Evolutionary conservation across 2,888 invertebrate species (phyloP), one percentile per base, ranked within the genome.

Genomic region (Sphecodes monilicornis): DNA sequence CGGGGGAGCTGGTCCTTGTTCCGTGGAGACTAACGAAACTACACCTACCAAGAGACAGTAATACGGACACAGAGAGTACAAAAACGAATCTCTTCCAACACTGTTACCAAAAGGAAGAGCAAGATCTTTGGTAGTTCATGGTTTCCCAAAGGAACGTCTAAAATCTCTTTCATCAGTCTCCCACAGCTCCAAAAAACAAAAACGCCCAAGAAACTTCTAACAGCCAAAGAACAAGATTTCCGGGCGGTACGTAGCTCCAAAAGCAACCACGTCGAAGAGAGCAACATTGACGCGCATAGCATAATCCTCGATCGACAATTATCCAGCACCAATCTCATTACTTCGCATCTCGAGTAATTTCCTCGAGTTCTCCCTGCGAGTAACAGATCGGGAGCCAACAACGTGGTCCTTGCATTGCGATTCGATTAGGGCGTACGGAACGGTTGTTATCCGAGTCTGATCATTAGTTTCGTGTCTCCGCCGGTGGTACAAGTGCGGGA

Each of bases 391-490:
- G 29, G 29, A 32, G 60, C 5, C 26, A 0, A 13, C 29, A 18
- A 1, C 3, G 60, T 1, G 60, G 16, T 29, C 26, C 60, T 32
- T 26, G 22, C 54, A n/a, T n/a, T 13, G 29, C n/a, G n/a, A n/a
- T 18, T 5, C 60, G 74, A 73, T 54, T 32, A 36, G 50, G 60
- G 16, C 22, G 76, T 70, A 29, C 29, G 57, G 11, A 36, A 29
- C 76, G 70, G 78, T n/a, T 79, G 72, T 66, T 68, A 64, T 77
- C 74, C 68, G n/a, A 16, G 36, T 66, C 74, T 50, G 79, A 89
- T 81, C 78, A 70, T 73, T 83, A 78, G 76, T 74, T 73, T 78
- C 60, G 74, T 41, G 60, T 80, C 86, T 74, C 68, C 76, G n/a
- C 76, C 81, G 80, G 77, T 71, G 80, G 82, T 72, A 78, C 74